These are phyloP conservation scores for Sipha flava DNA, from an alignment of 1,140 invertebrate species.

Conservation along the genomic window DNA sequence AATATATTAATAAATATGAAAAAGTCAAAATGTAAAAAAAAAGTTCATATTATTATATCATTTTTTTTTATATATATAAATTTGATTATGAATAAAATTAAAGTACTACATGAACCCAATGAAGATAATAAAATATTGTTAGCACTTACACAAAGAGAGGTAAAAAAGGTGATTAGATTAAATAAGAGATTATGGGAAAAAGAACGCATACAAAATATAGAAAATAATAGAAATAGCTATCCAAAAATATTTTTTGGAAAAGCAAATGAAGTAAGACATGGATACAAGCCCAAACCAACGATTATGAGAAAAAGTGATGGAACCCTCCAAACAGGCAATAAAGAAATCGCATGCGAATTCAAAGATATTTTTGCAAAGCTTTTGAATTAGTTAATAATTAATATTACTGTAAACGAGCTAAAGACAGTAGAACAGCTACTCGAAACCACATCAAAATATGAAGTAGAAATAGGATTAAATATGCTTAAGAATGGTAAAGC, in stretches of 20 bases:
- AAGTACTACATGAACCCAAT: background rate
- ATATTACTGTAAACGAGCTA: background rate
- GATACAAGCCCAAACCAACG: too few relatives aligned
- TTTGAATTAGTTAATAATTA: background rate
- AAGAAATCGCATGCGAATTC: background rate
- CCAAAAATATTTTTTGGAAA: background rate
- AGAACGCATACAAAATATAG: background rate
- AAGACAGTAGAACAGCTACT: too few relatives aligned
- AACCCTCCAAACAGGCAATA: background rate
- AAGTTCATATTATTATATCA: too few relatives aligned
- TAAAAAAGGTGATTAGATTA: background rate
- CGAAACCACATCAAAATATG: too few relatives aligned
- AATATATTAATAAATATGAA: too few relatives aligned
- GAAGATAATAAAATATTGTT: background rate
- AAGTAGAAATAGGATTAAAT: background rate
- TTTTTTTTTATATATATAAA: too few relatives aligned
- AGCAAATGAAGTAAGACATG: background rate
- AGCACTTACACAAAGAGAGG: background rate
- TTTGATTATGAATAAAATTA: too few relatives aligned
- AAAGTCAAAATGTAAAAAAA: too few relatives aligned
- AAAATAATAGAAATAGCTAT: background rate
- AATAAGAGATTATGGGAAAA: background rate
- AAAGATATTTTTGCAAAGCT: background rate
- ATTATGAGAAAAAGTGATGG: too few relatives aligned
- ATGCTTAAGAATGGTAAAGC: slow-evolving; percentile 3